Conservation (phyloP, 1,140 invertebrate genomes). For the Amyelois transitella region DNA sequence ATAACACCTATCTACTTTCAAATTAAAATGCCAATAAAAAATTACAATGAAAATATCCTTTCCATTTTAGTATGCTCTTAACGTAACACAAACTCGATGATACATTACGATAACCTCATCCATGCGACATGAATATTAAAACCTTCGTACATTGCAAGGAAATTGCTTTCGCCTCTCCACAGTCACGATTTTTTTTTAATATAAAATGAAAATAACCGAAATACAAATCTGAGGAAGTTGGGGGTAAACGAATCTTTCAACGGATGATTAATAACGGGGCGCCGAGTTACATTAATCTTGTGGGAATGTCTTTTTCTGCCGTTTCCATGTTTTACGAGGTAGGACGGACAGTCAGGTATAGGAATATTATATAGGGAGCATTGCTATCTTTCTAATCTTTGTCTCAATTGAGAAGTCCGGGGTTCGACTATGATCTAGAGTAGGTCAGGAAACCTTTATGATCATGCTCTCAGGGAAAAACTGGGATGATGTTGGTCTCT, state of each 20-base stretch:
- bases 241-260: conserved; percentile 3
- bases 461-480: too few species aligned
- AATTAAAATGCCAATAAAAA: too few species aligned
- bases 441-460: too few species aligned
- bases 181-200: conserved; percentile 7
- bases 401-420: too few species aligned
- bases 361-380: too few species aligned
- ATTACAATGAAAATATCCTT: too few species aligned
- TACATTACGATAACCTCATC: conserved; percentile 4
- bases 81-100: background rate
- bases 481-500: too few species aligned
- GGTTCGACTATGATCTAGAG: too few species aligned
- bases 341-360: too few species aligned
- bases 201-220: conserved; percentile 2
- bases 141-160: background rate
- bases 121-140: conserved; percentile 6
- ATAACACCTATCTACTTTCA: too few species aligned
- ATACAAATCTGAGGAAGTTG: background rate
- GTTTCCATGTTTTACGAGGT: background rate
- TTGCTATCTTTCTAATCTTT: too few species aligned
- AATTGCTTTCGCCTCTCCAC: background rate
- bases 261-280: background rate
- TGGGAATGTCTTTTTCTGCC: background rate
- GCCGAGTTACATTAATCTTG: background rate
- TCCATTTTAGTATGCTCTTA: background rate